Percentiles rank a stretch among this genome's conserved stretches.
phyloP scores from a whole-genome alignment of 2,888 invertebrate genomes.

The Drosophila histrio region DNA sequence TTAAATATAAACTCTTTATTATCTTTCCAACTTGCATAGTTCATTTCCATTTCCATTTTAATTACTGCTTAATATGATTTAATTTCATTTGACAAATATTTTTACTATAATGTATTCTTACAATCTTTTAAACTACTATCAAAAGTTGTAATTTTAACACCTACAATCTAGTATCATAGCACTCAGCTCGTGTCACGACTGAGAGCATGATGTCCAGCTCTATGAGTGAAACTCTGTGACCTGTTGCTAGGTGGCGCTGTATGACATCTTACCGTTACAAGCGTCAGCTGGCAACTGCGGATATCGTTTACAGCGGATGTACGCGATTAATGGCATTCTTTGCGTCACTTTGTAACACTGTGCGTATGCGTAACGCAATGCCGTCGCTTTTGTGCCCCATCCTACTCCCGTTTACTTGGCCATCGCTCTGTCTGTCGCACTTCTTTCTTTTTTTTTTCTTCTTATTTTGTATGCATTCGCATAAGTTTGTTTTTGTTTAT shows the following conservation, averaged over 20 bases:
- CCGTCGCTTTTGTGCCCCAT: not conserved
- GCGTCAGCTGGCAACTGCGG: not conserved
- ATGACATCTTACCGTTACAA: constrained; percentile 9
- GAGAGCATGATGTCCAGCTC: not conserved
- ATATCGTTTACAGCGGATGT: constrained; percentile 34
- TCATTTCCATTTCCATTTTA: too few relatives aligned
- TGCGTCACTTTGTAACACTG: constrained; percentile 28
- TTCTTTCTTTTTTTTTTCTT: not conserved
- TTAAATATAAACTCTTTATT: too few relatives aligned
- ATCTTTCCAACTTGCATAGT: too few relatives aligned
- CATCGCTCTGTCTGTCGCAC: not conserved
- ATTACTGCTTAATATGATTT: too few relatives aligned
- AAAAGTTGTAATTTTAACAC: too few relatives aligned
- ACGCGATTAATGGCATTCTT: constrained; percentile 12
- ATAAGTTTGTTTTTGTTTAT: constrained; percentile 45
- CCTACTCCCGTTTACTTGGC: too few relatives aligned
- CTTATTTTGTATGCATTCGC: not conserved
- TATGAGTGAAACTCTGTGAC: not conserved
- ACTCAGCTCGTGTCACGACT: not conserved
- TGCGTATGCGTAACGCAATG: constrained; percentile 43
- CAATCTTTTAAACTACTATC: too few relatives aligned
- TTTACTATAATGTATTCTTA: too few relatives aligned
- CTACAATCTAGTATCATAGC: too few relatives aligned
- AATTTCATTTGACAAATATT: too few relatives aligned
- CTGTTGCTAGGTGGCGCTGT: constrained; percentile 19